Evolutionary conservation across 2,888 invertebrate genomes (phyloP), one percentile per base, ranked within the genome.

Genomic region (Herminia tarsipennalis): DNA sequence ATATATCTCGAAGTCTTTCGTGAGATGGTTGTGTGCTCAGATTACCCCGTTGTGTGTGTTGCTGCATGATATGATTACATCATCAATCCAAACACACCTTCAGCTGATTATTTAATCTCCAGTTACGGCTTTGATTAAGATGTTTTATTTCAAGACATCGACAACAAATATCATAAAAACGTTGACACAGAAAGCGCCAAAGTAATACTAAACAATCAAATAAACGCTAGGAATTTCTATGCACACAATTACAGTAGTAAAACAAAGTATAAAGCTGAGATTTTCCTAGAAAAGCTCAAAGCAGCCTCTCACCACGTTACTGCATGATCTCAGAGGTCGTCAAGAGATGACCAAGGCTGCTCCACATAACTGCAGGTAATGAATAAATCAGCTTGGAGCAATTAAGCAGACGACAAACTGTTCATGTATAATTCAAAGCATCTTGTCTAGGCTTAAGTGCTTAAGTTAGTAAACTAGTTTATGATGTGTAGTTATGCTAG

Each of bases 291-390:
- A 65, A 66, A 63, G 45, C 54, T 64, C 40, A 17, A 27, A 32
- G 28, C 1, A 28, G 51, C 63, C 65, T 55, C 69, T 73, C 69
- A 70, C 72, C 45, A 46, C 57, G 46, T 28, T 64, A 68, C 60
- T 66, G 66, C 61, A 54, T 54, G 64, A 38, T 40, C 29, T 44
- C 55, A 76, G 79, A 83, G 83, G 83, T 76, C 73, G 67, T 55
- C 76, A 35, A 74, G 75, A 71, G 81, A 83, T 78, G 80, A 66
- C 59, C 80, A 81, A 83, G 83, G 82, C 36, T 78, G 80, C 78
- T 81, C 79, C 48, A 78, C 70, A 76, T 81, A 64, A 45, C 59
- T 62, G 53, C 67, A 51, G 51, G 60, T 60, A 46, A 61, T 41
- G 24, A 38, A 52, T 51, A 54, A 58, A 60, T 57, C 33, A 39